Conservation (phyloP, 2,797 vertebrate species). For the Coregonus suidteri region DNA sequence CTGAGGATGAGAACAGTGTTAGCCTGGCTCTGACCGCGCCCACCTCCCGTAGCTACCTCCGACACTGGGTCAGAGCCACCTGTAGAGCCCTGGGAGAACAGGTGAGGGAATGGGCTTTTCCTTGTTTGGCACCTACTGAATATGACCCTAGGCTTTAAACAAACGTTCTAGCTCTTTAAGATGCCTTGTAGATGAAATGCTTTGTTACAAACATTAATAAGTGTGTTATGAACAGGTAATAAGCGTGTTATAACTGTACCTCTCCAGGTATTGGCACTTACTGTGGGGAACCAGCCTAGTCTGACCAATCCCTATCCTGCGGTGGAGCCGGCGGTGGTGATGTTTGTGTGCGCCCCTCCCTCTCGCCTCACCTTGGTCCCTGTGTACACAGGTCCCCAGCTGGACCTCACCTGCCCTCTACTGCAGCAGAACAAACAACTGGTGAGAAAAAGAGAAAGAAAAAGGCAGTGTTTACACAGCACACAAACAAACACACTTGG, state of each 20-base stretch:
- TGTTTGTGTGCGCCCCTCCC: conserved; percentile 84
- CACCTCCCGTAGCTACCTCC: conserved; percentile 79
- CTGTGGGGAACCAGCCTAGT: conserved; percentile 87
- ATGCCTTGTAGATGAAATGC: neutral
- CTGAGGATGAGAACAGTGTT: conserved; percentile 77
- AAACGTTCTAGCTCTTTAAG: neutral
- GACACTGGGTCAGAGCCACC: conserved; percentile 84
- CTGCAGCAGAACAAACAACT: conserved; percentile 88
- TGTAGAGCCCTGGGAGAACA: conserved; percentile 91
- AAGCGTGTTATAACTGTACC: neutral
- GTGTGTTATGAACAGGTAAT: conserved; percentile 44
- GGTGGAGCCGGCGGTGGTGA: conserved; percentile 81
- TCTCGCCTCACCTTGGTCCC: conserved; percentile 85
- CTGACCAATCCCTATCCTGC: conserved; percentile 89
- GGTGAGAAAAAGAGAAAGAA: conserved; percentile 44
- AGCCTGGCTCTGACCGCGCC: conserved; percentile 73
- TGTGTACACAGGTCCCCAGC: conserved; percentile 84
- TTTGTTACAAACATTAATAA: neutral
- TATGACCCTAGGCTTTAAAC: neutral
- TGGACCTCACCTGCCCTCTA: conserved; percentile 89
- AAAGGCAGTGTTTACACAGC: too few relatives aligned
- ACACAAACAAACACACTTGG: too few relatives aligned
- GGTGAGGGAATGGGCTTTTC: conserved; percentile 63
- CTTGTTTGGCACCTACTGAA: neutral
- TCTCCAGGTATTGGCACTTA: conserved; percentile 80